Evolutionary conservation across 2,797 vertebrate species (phyloP), one percentile per base, ranked within the genome.

Genomic region (Ibycter americanus): DNA sequence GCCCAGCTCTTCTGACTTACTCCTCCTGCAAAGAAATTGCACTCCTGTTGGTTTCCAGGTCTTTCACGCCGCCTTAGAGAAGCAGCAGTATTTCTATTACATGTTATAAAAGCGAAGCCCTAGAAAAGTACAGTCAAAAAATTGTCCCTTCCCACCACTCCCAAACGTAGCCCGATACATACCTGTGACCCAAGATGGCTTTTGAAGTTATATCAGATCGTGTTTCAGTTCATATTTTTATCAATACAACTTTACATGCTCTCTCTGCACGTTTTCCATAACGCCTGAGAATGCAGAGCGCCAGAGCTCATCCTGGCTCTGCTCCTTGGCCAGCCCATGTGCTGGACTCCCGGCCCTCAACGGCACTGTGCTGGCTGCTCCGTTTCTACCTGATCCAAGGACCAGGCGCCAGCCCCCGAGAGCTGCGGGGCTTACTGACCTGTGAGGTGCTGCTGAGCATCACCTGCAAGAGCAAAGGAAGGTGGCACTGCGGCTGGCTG

Each of bases 361-460:
- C 1, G 5, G 54, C 59, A 21, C 40, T 2, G 46, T 0, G 0
- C n/a, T 3, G 4, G 47, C 62, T 19, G 22, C 82, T 55, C 31
- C 19, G 0, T 5, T 55, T 14, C 56, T 5, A 12, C 51, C 8
- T 2, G 0, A n/a, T 0, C 2, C 34, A 19, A 23, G 56, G 56
- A 27, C 54, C 26, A 62, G 46, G 46, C 19, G 11, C 46, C 46
- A 62, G 36, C 38, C 40, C 40, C 40, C 40, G 15, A 42, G 40
- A 42, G 40, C 44, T 19, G 44, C 8, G 18, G 17, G 44, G 44
- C 44, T 44, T 44, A 44, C 44, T 4, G 10, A 21, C 9, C 16
- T 4, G 7, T 1, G 3, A 32, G 20, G n/a, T 7, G 1, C 63
- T 32, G 40, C 25, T 9, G 8, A 74, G 47, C 3, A 1, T 32